phyloP scores from a whole-genome alignment of 2,888 invertebrate genomes.

The Cheilosia grossa region DNA sequence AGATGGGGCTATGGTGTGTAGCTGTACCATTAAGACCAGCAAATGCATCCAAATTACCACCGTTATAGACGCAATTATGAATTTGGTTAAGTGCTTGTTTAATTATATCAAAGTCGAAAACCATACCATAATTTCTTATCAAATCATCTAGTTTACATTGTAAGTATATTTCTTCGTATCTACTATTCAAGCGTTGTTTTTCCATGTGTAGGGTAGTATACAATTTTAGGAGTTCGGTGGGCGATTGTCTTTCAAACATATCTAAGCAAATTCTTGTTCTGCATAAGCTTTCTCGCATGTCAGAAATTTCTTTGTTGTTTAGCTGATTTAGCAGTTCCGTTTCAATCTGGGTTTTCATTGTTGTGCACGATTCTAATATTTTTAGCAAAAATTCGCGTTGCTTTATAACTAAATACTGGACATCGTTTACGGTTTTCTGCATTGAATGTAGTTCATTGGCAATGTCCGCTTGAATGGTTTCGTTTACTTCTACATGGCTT shows the following conservation, averaged over 20 bases:
- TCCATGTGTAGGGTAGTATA: slow-evolving; percentile 86
- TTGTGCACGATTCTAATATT: slow-evolving; percentile 89
- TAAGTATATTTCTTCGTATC: slow-evolving; percentile 89
- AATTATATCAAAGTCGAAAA: slow-evolving; percentile 88
- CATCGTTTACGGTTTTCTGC: slow-evolving; percentile 88
- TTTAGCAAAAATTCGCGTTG: slow-evolving; percentile 89
- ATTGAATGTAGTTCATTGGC: slow-evolving; percentile 87
- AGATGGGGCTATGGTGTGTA: slow-evolving; percentile 86
- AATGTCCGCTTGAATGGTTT: slow-evolving; percentile 87
- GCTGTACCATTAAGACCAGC: slow-evolving; percentile 50
- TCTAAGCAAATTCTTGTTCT: slow-evolving; percentile 86
- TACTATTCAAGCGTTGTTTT: slow-evolving; percentile 87
- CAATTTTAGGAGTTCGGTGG: slow-evolving; percentile 86
- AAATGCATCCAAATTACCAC: slow-evolving; percentile 71
- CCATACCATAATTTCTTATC: slow-evolving; percentile 87
- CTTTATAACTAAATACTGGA: slow-evolving; percentile 88
- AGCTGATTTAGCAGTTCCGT: slow-evolving; percentile 88
- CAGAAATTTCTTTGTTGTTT: slow-evolving; percentile 87
- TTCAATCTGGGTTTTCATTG: slow-evolving; percentile 90
- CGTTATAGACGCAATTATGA: slow-evolving; percentile 81
- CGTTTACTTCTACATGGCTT: slow-evolving; percentile 87
- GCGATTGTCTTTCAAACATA: slow-evolving; percentile 84
- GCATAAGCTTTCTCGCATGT: slow-evolving; percentile 86
- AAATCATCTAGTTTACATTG: slow-evolving; percentile 89
- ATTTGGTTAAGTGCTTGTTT: slow-evolving; percentile 87